Conservation (phyloP, 1,140 invertebrate species). For the Brachionus rubens region DNA sequence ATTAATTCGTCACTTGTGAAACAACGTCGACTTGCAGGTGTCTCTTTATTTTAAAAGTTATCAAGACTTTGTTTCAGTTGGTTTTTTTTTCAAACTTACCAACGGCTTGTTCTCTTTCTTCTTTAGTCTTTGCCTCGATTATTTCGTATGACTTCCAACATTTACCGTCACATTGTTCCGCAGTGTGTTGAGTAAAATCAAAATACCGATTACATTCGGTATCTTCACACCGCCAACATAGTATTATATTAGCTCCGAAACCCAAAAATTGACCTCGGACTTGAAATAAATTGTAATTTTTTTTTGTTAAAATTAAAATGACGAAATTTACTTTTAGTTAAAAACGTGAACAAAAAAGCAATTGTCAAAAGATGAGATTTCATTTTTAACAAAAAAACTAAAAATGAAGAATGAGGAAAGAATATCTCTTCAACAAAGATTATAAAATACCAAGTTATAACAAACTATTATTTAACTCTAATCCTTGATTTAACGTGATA, state of each 20-base stretch:
- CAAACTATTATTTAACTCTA: too few species aligned
- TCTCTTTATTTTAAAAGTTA: neutral
- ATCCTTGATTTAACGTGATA: too few species aligned
- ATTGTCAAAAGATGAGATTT: slow-evolving; percentile 17
- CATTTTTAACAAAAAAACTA: neutral
- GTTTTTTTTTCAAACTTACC: slow-evolving; percentile 10
- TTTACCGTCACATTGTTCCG: slow-evolving; percentile 46
- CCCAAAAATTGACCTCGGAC: slow-evolving; percentile 31
- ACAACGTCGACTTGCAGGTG: slow-evolving; percentile 39
- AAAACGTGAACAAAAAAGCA: neutral
- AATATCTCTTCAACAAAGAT: neutral
- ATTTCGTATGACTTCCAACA: slow-evolving; percentile 47
- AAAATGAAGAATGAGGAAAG: neutral
- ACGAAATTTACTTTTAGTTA: slow-evolving; percentile 7
- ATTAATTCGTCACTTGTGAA: slow-evolving; percentile 46
- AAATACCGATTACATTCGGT: slow-evolving; percentile 34
- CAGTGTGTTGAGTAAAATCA: slow-evolving; percentile 46
- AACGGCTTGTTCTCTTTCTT: slow-evolving; percentile 34
- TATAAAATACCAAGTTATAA: too few species aligned
- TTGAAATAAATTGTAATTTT: neutral
- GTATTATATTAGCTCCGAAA: slow-evolving; percentile 20
- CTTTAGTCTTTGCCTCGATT: slow-evolving; percentile 42
- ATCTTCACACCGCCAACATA: slow-evolving; percentile 46
- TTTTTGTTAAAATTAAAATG: neutral
- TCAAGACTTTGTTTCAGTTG: neutral